Evolutionary conservation across 2,888 invertebrate species (phyloP).

Genomic region (Ephialtes manifestator): DNA sequence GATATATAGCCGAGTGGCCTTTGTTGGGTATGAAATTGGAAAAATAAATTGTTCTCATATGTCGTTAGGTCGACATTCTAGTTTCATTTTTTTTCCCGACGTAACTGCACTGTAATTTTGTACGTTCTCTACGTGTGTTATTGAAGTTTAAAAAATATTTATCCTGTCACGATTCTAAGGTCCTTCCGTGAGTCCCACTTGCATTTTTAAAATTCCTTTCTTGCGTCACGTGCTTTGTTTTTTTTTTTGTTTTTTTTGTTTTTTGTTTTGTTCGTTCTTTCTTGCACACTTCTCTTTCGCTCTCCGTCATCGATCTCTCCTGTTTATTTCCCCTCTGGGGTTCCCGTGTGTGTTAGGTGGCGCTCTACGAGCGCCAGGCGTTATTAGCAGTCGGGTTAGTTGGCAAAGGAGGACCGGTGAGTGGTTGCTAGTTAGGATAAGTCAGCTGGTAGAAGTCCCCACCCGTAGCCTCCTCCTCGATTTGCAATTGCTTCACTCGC

Average conservation of each 20-base stretch:
- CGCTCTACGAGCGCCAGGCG: slow-evolving; percentile 69
- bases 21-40: slow-evolving; percentile 78
- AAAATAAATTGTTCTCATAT: slow-evolving; percentile 78
- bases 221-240: slow-evolving; percentile 7
- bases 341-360: slow-evolving; percentile 63
- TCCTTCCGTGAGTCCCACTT: slow-evolving; percentile 45
- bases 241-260: no score
- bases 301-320: slow-evolving; percentile 48
- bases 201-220: slow-evolving; percentile 17
- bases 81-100: not conserved
- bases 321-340: slow-evolving; percentile 56
- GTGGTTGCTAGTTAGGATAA: slow-evolving; percentile 84
- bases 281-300: slow-evolving; percentile 35
- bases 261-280: slow-evolving; percentile 6
- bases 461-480: slow-evolving; percentile 83
- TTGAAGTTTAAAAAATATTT: slow-evolving; percentile 39
- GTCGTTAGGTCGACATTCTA: slow-evolving; percentile 20
- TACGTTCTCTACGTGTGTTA: slow-evolving; percentile 45
- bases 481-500: slow-evolving; percentile 84
- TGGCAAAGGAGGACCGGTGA: slow-evolving; percentile 79
- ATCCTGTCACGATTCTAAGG: slow-evolving; percentile 38
- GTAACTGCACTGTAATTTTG: slow-evolving; percentile 49
- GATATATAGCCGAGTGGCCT: not conserved
- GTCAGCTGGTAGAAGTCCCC: slow-evolving; percentile 85
- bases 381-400: slow-evolving; percentile 76